These are phyloP conservation scores for Aspidapion aeneum DNA, from an alignment of 2,888 invertebrate species.

Conservation along the genomic window DNA sequence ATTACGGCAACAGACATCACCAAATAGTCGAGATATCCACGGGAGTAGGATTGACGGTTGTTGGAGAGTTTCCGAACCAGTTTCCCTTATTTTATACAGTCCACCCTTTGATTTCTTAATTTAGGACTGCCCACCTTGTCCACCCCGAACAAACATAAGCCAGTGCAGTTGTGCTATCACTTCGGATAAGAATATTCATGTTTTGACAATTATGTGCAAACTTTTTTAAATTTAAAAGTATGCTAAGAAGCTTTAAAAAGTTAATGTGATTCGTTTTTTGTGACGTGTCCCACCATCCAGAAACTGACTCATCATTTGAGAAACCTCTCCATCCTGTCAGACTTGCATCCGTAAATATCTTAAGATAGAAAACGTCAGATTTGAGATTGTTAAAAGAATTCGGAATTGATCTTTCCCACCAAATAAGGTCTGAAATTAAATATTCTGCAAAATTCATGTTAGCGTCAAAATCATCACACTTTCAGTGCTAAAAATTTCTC, in stretches of 20 bases:
- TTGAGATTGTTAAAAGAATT: slow-evolving; percentile 11
- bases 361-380: slow-evolving; percentile 6
- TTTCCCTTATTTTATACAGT: too few relatives aligned
- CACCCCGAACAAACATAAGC: too few relatives aligned
- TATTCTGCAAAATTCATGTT: slow-evolving; percentile 8
- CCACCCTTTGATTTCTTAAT: too few relatives aligned
- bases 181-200: too few relatives aligned
- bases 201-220: too few relatives aligned
- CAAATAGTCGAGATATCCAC: too few relatives aligned
- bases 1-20: too few relatives aligned
- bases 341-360: slow-evolving; percentile 29
- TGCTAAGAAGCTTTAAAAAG: background rate
- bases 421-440: slow-evolving; percentile 20
- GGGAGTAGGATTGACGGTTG: too few relatives aligned
- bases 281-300: slow-evolving; percentile 1
- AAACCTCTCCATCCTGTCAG: slow-evolving; percentile 8
- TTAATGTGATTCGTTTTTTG: slow-evolving; percentile 6
- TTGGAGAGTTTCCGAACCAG: too few relatives aligned
- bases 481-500: too few relatives aligned
- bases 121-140: too few relatives aligned
- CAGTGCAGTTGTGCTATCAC: slow-evolving; percentile 8
- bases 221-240: slow-evolving; percentile 1
- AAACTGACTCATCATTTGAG: background rate
- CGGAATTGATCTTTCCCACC: slow-evolving; percentile 25
- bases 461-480: slow-evolving; percentile 14